Conservation (phyloP, 2,888 invertebrate genomes). For the Shargacucullia verbasci region DNA sequence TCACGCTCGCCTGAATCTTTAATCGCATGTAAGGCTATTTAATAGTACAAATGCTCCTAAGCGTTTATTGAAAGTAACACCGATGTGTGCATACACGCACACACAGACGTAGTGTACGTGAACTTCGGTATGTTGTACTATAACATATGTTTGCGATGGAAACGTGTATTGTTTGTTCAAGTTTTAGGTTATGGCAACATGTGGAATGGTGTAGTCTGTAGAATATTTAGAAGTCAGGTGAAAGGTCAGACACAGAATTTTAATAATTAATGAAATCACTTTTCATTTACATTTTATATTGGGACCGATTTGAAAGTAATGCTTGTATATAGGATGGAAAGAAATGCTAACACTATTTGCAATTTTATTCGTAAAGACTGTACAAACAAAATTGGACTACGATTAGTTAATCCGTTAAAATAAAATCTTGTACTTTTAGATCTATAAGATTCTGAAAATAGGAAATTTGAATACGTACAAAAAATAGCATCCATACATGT, state of each 20-base stretch:
- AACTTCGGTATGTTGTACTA: constrained; percentile 18
- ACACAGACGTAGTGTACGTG: constrained; percentile 4
- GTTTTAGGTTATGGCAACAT: constrained; percentile 20
- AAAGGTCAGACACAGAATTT: neutral
- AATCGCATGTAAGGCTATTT: constrained; percentile 75
- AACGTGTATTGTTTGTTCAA: constrained; percentile 28
- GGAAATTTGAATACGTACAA: neutral
- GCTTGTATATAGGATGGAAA: no score
- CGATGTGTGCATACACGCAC: constrained; percentile 45
- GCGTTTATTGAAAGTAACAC: constrained; percentile 64
- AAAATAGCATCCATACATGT: constrained; percentile 2
- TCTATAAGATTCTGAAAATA: neutral
- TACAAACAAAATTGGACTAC: no score
- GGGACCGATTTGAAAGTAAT: no score
- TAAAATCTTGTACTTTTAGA: no score
- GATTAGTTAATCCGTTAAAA: no score
- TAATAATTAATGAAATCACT: no score
- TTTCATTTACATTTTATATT: no score
- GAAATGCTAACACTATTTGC: neutral
- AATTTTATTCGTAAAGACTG: neutral
- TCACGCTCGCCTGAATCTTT: constrained; percentile 73
- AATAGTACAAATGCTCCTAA: constrained; percentile 69
- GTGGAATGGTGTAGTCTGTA: constrained; percentile 2
- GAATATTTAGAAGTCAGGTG: neutral
- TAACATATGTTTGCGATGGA: constrained; percentile 30